phyloP scores from a whole-genome alignment of 2,113 vertebrate genomes.

The Poecile atricapillus region DNA sequence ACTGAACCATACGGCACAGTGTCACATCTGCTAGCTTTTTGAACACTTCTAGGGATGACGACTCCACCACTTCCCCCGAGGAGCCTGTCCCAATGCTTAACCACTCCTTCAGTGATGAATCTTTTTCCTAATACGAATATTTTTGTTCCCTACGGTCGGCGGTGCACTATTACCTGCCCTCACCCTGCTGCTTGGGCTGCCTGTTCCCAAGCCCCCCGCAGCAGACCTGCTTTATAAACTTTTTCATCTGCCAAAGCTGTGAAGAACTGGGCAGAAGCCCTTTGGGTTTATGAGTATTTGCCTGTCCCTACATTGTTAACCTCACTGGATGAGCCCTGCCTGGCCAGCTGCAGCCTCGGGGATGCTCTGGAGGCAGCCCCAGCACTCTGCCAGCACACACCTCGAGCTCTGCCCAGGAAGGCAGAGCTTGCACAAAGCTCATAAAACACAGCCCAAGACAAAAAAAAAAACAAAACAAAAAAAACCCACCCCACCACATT shows the following conservation, averaged over 20 bases:
- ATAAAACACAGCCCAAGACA: not conserved
- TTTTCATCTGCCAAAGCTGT: not conserved
- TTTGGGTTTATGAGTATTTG: not conserved
- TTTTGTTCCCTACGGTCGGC: fast-evolving
- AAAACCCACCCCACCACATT: no score
- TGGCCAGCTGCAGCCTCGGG: fast-evolving
- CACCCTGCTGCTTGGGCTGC: no score
- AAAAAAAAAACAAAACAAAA: no score
- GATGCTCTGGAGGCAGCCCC: not conserved
- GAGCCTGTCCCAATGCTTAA: not conserved
- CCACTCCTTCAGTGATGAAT: not conserved
- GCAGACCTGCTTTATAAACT: not conserved
- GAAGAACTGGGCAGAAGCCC: not conserved
- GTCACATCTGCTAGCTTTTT: not conserved
- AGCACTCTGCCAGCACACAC: no score
- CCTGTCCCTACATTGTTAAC: no score
- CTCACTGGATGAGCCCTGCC: not conserved
- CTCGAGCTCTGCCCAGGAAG: not conserved
- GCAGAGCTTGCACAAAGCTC: not conserved
- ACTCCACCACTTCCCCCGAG: not conserved
- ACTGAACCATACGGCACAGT: not conserved
- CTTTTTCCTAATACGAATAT: not conserved
- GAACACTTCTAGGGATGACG: not conserved
- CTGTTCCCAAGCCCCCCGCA: not conserved
- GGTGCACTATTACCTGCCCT: not conserved